These are phyloP conservation scores for Cyprinella venusta DNA, from an alignment of 2,797 vertebrate genomes.

Conservation along the genomic window DNA sequence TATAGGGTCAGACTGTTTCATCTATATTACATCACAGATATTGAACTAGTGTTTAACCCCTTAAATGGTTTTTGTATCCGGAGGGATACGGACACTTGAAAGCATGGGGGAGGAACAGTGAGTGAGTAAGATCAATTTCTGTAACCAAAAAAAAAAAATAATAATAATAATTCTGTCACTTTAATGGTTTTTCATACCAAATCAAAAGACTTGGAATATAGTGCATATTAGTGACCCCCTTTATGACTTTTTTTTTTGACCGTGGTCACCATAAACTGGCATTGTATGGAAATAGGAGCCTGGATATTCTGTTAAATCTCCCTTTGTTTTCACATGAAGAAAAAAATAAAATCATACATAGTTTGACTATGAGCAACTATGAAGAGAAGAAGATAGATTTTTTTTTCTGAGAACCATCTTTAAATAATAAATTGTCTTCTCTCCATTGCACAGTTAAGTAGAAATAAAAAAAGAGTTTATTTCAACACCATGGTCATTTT, in stretches of 20 bases:
- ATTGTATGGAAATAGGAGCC: not conserved
- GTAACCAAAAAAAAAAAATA: too few species aligned
- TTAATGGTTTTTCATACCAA: not conserved
- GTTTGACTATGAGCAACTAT: not conserved
- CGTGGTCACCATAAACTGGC: not conserved
- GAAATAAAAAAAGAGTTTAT: conserved; percentile 57
- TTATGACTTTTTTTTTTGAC: not conserved
- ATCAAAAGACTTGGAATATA: not conserved
- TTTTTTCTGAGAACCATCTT: too few species aligned
- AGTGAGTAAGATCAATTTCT: not conserved
- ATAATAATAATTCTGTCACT: not conserved
- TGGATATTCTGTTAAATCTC: not conserved
- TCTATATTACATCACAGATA: conserved; percentile 13
- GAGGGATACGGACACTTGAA: not conserved
- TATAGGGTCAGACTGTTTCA: not conserved
- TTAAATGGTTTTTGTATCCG: conserved; percentile 1
- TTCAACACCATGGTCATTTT: conserved; percentile 67
- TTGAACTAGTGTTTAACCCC: conserved; percentile 25
- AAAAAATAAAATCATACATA: not conserved
- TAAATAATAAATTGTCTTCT: not conserved
- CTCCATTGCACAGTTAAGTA: not conserved
- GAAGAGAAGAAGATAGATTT: not conserved
- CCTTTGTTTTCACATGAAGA: not conserved
- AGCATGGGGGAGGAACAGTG: not conserved
- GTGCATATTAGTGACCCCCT: not conserved